Conservation (phyloP, 1,140 invertebrate genomes). For the Calephelis virginiensis region DNA sequence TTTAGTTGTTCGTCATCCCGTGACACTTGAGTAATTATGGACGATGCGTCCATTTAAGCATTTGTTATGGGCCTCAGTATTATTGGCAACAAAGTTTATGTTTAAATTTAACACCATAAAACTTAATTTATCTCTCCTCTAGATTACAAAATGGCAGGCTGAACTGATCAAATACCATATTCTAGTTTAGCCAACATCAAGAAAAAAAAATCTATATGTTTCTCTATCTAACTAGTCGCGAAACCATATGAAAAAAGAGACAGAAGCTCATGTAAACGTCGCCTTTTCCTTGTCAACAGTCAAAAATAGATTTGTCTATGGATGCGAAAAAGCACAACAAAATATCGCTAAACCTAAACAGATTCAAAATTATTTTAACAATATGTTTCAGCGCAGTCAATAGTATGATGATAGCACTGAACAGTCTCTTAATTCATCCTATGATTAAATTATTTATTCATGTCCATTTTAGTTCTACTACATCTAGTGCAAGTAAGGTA, state of each 20-base stretch:
- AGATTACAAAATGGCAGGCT: slow-evolving; percentile 78
- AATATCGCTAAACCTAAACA: too few species aligned
- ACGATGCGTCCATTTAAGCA: slow-evolving; percentile 95
- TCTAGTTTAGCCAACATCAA: slow-evolving; percentile 58
- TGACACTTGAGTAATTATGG: slow-evolving; percentile 98
- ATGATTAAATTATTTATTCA: too few species aligned
- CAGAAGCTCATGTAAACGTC: slow-evolving; percentile 34
- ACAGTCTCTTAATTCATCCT: too few species aligned
- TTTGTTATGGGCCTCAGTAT: slow-evolving; percentile 75
- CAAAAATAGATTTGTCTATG: slow-evolving; percentile 48
- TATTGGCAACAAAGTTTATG: slow-evolving; percentile 73
- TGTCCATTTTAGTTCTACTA: too few species aligned
- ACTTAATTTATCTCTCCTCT: slow-evolving; percentile 79
- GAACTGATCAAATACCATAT: slow-evolving; percentile 76
- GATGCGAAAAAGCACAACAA: slow-evolving; percentile 4
- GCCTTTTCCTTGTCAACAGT: slow-evolving; percentile 54
- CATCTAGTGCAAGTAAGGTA: too few species aligned
- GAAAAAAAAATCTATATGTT: slow-evolving; percentile 44
- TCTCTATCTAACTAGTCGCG: slow-evolving; percentile 30
- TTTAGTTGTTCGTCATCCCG: slow-evolving; percentile 97
- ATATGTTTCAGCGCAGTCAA: too few species aligned
- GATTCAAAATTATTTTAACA: too few species aligned
- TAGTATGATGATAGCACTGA: too few species aligned
- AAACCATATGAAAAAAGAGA: slow-evolving; percentile 22
- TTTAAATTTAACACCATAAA: slow-evolving; percentile 78